phyloP scores from a whole-genome alignment of 2,888 invertebrate species.

The Cryptus armator region DNA sequence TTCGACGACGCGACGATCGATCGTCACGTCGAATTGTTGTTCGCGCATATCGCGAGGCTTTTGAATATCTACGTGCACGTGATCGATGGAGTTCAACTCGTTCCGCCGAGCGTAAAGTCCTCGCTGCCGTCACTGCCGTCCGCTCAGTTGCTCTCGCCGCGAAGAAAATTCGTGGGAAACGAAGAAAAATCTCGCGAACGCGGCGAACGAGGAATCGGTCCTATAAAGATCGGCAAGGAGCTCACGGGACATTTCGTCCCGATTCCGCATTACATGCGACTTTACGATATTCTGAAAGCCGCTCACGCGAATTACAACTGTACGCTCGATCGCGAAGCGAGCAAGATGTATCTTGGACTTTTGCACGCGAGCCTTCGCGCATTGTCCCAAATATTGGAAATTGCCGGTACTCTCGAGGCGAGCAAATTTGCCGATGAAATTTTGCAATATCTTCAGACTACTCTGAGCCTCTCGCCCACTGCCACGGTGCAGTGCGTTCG shows the following conservation, averaged over 20 bases:
- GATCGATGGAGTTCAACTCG: constrained; percentile 89
- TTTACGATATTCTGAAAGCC: constrained; percentile 93
- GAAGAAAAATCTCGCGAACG: constrained; percentile 85
- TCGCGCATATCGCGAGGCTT: constrained; percentile 90
- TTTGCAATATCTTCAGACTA: constrained; percentile 90
- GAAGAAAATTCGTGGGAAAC: constrained; percentile 80
- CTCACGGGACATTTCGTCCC: constrained; percentile 89
- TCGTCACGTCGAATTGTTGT: constrained; percentile 86
- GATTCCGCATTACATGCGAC: constrained; percentile 93
- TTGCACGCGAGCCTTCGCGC: constrained; percentile 89
- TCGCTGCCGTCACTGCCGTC: constrained; percentile 87
- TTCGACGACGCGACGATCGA: constrained; percentile 83
- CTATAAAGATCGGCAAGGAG: constrained; percentile 82
- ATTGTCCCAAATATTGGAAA: constrained; percentile 90
- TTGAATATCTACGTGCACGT: constrained; percentile 92
- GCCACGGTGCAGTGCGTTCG: constrained; percentile 91
- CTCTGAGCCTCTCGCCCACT: constrained; percentile 90
- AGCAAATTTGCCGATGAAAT: constrained; percentile 93
- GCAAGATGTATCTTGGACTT: constrained; percentile 90
- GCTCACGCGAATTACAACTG: constrained; percentile 96
- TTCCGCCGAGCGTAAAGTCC: constrained; percentile 86
- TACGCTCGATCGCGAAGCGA: constrained; percentile 91
- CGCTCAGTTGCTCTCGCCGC: constrained; percentile 85
- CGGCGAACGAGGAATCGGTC: constrained; percentile 75
- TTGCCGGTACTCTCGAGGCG: constrained; percentile 90